Evolutionary conservation across 2,888 invertebrate species (phyloP), one percentile per base, ranked within the genome.

Genomic region (Drosophila dives): DNA sequence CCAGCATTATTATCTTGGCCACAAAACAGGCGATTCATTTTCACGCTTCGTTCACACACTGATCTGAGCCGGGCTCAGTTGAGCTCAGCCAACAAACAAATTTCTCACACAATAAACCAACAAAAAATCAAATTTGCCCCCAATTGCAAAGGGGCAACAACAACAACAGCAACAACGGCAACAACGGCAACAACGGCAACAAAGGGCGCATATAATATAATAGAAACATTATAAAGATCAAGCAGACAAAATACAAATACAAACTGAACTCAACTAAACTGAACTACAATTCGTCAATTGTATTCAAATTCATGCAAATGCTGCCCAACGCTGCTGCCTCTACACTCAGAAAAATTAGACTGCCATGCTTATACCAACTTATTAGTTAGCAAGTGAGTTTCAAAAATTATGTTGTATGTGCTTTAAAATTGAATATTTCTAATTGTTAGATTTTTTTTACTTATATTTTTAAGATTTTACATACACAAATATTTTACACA

Each of bases 251-350:
- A 23, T 23, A 2, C 23, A 23, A 77, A 69, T 81, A 77, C 77
- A 77, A 80, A 54, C 34, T 36, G 20, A 53, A 53, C 54, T 26
- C 12, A 55, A 38, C 36, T 54, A 17, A 78, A 77, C 65, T 80
- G 69, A 83, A 81, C 77, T 77, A 87, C 84, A 77, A 87, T 87
- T 87, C 88, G 86, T 86, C 86, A 87, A 87, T 87, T 88, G 86
- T 87, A 88, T 87, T 88, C 86, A 87, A 87, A 87, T 87, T 87
- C 84, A 87, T 87, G 86, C 83, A 87, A 87, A 87, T 87, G 81
- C 75, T 45, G 76, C 75, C 26, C 15, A 23, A 15, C 23, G 15
- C 23, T 15, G 45, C 45, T 23, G 23, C 23, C 15, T 45, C 45
- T 45, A 15, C 45, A 45, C 45, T 45, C 8, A 15, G 15, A 45